Percentiles rank a stretch among this genome's conserved stretches.
Evolutionary conservation across 2,797 vertebrate species (phyloP).

Genomic region (Muraenolepis orangiensis): DNA sequence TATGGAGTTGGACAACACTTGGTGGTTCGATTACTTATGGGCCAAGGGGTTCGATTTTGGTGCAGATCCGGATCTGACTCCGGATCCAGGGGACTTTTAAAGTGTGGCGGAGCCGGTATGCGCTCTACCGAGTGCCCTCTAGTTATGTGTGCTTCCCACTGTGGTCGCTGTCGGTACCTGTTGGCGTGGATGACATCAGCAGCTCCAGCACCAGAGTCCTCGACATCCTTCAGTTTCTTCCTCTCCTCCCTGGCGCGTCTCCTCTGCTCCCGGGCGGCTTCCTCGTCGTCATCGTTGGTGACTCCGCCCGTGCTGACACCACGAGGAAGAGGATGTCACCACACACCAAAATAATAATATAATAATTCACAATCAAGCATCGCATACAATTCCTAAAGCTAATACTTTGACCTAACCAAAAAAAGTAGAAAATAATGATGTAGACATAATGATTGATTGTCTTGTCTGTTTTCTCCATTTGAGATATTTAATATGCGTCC

Average conservation of each 20-base stretch:
- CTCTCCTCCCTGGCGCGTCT: slow-evolving; percentile 88
- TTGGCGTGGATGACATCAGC: slow-evolving; percentile 71
- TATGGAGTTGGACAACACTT: too few species aligned
- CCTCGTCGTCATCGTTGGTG: slow-evolving; percentile 85
- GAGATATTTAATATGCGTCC: background rate
- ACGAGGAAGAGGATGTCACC: background rate
- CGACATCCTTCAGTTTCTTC: slow-evolving; percentile 79
- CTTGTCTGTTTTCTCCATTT: background rate
- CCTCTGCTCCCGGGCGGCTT: slow-evolving; percentile 84
- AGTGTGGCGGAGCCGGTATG: too few species aligned
- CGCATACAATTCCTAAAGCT: too few species aligned
- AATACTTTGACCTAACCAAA: too few species aligned
- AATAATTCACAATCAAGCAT: too few species aligned
- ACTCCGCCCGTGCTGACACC: slow-evolving; percentile 74
- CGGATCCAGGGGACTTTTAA: too few species aligned
- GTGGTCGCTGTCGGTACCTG: slow-evolving; percentile 68
- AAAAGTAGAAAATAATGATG: too few species aligned
- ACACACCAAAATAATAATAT: background rate
- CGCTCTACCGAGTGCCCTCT: too few species aligned
- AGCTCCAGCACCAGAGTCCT: slow-evolving; percentile 65
- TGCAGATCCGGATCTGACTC: too few species aligned
- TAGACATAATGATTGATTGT: background rate
- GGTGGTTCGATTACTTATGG: too few species aligned
- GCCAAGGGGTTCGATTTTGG: too few species aligned
- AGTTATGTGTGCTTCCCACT: too few species aligned